phyloP scores from a whole-genome alignment of 2,797 vertebrate genomes.

The Sebastes steindachneri region DNA sequence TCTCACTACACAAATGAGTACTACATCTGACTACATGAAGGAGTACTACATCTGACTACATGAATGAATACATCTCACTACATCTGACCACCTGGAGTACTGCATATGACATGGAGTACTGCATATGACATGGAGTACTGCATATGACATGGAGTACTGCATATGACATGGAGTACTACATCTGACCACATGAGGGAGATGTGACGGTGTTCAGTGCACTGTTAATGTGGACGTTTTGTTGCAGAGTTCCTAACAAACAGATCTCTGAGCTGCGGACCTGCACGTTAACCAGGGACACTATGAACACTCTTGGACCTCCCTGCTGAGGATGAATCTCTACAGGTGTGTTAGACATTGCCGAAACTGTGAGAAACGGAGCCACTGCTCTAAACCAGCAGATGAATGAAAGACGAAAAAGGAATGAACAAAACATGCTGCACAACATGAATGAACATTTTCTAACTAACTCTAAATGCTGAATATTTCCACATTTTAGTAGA shows the following conservation, averaged over 20 bases:
- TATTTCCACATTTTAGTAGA: constrained; percentile 1
- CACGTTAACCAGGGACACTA: background rate
- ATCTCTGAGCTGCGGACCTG: background rate
- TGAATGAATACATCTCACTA: background rate
- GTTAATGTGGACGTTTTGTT: background rate
- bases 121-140: too few relatives aligned
- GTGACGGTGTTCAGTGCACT: background rate
- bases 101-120: too few relatives aligned
- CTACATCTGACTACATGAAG: too few relatives aligned
- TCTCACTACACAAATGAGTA: constrained; percentile 76
- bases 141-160: too few relatives aligned
- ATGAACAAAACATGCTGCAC: background rate
- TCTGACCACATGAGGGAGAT: background rate
- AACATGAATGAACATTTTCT: constrained; percentile 7
- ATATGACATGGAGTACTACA: too few relatives aligned
- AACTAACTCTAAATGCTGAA: constrained; percentile 18
- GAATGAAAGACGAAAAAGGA: too few relatives aligned
- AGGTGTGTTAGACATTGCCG: background rate
- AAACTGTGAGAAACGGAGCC: background rate
- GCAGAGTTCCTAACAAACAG: background rate
- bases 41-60: constrained; percentile 75
- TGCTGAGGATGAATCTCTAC: background rate
- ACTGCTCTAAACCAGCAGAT: background rate
- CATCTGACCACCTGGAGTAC: too few relatives aligned
- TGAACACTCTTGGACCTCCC: background rate